Base-by-base conservation (phyloP, 2,113 vertebrate genomes). In the Murina feae region DNA sequence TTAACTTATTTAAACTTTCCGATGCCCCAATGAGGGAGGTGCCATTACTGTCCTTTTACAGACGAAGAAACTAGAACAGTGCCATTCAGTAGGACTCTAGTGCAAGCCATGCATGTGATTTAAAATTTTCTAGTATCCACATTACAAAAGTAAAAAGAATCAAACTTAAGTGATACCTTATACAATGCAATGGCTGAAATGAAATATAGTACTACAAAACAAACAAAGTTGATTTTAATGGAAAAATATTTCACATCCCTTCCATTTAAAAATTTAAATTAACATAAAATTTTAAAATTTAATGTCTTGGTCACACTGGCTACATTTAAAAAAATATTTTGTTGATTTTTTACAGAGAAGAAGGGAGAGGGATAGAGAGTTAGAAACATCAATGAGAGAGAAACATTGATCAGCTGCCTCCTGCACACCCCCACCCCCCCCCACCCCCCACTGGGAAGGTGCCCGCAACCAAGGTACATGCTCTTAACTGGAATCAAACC, bases 121-220 rank as follows among this genome's bases (percentile, higher is more conserved):
- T 78, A 37, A 60, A 23, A 35, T 74, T 85, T 68, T 30, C 49
- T 68, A 58, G 4, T 42, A 63, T 72, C 25, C 51, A 95, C 9
- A 55, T 76, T 83, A 17, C 83, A 78, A 86, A 82, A 78, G 14
- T 87, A 66, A 76, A 83, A 94, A 47, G 2, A 53, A 82, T 72
- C 69, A 72, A 60, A 47, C 87, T 95, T 72, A 88, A 92, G 23
- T 90, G 69, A n/a, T 72, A 78, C 81, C 44, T 86, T 58, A 86
- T 1, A 47, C 18, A 89, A 20, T 55, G 6, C 20, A 91, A 5
- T 58, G 74, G 18, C 37, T 93, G 91, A 87, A 72, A 42, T 86
- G 49, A 89, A 92, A 82, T 72, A 4, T 51, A 60, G 16, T 78
- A 39, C 53, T 86, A 58, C 92, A 63, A 72, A 93, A 90, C 9